Evolutionary conservation across 2,113 vertebrate species (phyloP), one percentile per base, ranked within the genome.

Genomic region (Carettochelys insculpta): DNA sequence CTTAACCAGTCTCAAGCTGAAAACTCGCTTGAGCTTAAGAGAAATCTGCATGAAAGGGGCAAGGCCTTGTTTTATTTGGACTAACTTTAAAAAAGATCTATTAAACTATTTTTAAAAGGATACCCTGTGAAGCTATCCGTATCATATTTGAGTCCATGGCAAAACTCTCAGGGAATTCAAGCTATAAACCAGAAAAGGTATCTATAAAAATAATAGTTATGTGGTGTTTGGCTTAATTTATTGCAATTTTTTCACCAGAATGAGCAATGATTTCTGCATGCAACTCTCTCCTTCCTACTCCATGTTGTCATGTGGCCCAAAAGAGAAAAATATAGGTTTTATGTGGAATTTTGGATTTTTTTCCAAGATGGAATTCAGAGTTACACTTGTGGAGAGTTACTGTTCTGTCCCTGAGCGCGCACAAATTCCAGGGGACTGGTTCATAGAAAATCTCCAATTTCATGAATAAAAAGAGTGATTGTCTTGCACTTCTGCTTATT

Each of bases 401-500:
- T 34, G 10, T 77, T 85, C 19, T 82, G 14, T 45, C 4, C 90
- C 92, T 90, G 38, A 19, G 5, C 10, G 16, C 38, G 73, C 29
- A 61, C 83, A 6, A 2, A 31, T 85, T n/a, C 79, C 76, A 50
- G 41, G 83, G 84, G 83, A 86, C 41, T 73, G 50, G 76, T 48
- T 90, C 51, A 48, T 12, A 4, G 81, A 56, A 91, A 83, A 51
- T 48, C 43, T 92, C 85, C 80, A 50, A 86, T 83, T 93, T 82
- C 86, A 83, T 34, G 45, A 43, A 45, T 88, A 29, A 82, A 82
- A 87, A 90, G 82, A 80, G 13, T 51, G 65, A 20, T 85, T 29
- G 41, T 27, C 90, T 86, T 91, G 81, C 5, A 2, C 86, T 27
- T 88, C 85, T 96, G n/a, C 93, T 34, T 82, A 50, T 86, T 45